These are phyloP conservation scores for Halcyon malimbica DNA, from an alignment of 2,113 vertebrate genomes.

Conservation along the genomic window DNA sequence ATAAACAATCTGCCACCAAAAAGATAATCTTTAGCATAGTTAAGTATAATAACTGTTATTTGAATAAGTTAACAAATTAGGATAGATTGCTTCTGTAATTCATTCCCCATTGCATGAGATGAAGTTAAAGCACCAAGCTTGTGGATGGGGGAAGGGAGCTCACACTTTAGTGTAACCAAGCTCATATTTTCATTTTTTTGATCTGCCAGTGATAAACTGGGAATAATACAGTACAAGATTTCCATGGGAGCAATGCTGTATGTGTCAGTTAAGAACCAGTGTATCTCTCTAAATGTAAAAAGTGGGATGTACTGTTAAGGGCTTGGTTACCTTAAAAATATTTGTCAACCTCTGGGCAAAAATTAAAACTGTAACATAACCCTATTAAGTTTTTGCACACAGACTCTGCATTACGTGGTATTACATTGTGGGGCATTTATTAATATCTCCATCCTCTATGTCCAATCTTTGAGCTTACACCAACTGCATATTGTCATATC, in stretches of 20 bases:
- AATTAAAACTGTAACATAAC: slow-evolving; percentile 39
- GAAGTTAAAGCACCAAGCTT: slow-evolving; percentile 77
- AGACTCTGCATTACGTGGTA: neutral
- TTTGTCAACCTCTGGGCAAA: slow-evolving; percentile 41
- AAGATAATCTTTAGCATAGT: slow-evolving; percentile 88
- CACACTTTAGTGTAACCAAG: slow-evolving; percentile 51
- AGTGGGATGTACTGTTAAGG: neutral
- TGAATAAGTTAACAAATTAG: slow-evolving; percentile 89
- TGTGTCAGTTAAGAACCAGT: slow-evolving; percentile 45
- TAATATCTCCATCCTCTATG: neutral
- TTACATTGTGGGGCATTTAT: neutral
- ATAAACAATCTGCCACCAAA: slow-evolving; percentile 89
- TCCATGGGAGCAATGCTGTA: neutral
- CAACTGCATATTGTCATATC: neutral
- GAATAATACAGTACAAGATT: slow-evolving; percentile 40
- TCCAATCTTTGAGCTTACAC: slow-evolving; percentile 5
- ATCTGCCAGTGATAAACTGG: slow-evolving; percentile 53
- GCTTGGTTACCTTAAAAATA: slow-evolving; percentile 35
- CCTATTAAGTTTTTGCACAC: slow-evolving; percentile 21
- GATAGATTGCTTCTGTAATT: slow-evolving; percentile 87
- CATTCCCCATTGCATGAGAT: slow-evolving; percentile 83
- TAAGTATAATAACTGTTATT: slow-evolving; percentile 89
- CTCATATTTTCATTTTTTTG: slow-evolving; percentile 50
- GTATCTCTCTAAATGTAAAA: slow-evolving; percentile 46
- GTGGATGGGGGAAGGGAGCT: slow-evolving; percentile 63